Base-by-base conservation (phyloP, 2,797 vertebrate species). In the Molossus molossus region DNA sequence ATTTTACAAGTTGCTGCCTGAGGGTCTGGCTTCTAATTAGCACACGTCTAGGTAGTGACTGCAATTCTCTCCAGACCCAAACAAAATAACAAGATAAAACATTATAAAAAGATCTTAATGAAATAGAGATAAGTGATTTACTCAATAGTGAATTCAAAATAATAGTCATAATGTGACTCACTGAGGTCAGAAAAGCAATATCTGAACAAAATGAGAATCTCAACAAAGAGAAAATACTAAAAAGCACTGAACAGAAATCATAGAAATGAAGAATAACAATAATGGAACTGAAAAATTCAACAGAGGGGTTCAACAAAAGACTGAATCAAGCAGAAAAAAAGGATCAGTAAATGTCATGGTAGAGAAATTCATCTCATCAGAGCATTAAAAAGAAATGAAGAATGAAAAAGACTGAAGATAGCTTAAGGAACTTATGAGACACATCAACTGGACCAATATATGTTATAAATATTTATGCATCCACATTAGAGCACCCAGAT, bases 261-360 rank as follows among this genome's bases (percentile, higher is more conserved):
- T 55, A 69, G n/a, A 85, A 40, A 37, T 85, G 50, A 55, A 69
- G 82, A 69, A 85, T 55, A 83, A 84, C n/a, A 55, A 84, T 67
- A 67, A 57, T 1, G 1, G n/a, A 55, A 57, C 50, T 55, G 14
- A 69, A 69, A 84, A 11, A 55, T 85, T 57, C 23, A 85, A 37
- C 23, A 60, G n/a, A 69, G 3, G 60, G 20, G 7, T 69, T 84
- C 48, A 53, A 84, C n/a, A 53, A 21, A 33, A 67, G 20, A 33
- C 8, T 84, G 20, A 50, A 67, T 33, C 20, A 53, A 69, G 50
- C 48, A 84, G n/a, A 84, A 81, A 57, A 40, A 17, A 48, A 80
- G 55, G 55, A 80, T 69, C n/a, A 10, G 5, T 53, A 84, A 53
- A 69, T 13, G 3, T 50, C 53, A 67, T 53, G 64, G 48, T n/a